phyloP scores from a whole-genome alignment of 53 echinoderm and acorn worm species.

The Apostichopus leukothele region DNA sequence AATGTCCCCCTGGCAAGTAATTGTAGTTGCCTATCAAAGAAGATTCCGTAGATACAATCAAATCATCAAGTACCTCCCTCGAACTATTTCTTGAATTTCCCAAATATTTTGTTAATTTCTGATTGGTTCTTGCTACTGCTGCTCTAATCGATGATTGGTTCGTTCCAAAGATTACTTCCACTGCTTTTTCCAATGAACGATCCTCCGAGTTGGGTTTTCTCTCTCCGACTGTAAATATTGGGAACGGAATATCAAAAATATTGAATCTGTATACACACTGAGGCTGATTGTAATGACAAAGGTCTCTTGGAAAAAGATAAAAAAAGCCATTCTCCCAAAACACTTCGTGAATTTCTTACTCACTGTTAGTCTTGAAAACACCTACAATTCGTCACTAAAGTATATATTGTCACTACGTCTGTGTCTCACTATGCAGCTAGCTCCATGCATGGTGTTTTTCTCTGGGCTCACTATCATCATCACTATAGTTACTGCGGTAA shows the following conservation, averaged over 20 bases:
- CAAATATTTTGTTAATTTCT: background rate
- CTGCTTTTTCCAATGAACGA: conserved; percentile 13
- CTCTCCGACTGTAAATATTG: conserved; percentile 22
- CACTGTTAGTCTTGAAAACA: no score
- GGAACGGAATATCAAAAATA: background rate
- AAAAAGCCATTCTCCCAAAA: no score
- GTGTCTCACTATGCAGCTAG: no score
- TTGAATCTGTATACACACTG: no score
- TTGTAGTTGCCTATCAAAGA: conserved; percentile 47
- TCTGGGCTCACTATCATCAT: no score
- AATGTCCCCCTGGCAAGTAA: conserved; percentile 78
- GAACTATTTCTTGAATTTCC: background rate
- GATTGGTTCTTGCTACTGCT: conserved; percentile 3
- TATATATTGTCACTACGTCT: no score
- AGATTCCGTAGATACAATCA: background rate
- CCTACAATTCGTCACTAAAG: no score
- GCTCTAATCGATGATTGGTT: background rate
- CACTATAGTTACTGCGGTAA: background rate
- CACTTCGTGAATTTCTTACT: no score
- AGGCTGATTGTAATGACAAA: no score
- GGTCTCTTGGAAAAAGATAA: no score
- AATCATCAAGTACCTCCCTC: background rate
- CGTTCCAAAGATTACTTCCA: background rate
- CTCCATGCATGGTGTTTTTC: no score
- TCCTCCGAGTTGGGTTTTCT: conserved; percentile 36